Base-by-base conservation (phyloP, 1,140 invertebrate species). In the Trichoplusia ni region DNA sequence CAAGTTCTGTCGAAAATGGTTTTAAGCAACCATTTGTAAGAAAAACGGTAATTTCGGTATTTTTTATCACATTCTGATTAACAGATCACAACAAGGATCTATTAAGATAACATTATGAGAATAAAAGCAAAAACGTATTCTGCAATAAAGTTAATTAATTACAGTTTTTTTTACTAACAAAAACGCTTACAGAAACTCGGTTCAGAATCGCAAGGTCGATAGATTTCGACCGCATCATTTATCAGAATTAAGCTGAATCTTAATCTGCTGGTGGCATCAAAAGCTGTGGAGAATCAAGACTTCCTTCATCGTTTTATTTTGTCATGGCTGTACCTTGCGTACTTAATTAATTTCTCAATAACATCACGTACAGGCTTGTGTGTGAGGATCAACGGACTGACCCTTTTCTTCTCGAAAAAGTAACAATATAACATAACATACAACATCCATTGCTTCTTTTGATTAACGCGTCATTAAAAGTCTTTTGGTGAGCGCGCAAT, bases 291-390 rank as follows among this genome's bases (percentile, higher is more conserved):
- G 38, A 64, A 64, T 66, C 56, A 47, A 37, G 25, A 60, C 47
- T 60, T 66, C 46, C 56, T 60, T 42, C 11, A 44, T 37, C 54
- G 44, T 65, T 68, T 68, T 63, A 63, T 68, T 29, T 40, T 40
- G 49, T 64, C 61, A 61, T 31, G 54, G 51, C 8, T 38, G 49
- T 67, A 27, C 54, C 44, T 58, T 62, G 37, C 21, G 33, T 69
- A 69, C 35, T 74, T 83, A 81, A 81, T 81, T 83, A 81, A 78
- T 71, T 76, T 67, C 60, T 73, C 77, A 77, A 83, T 83, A 76
- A 70, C 73, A 75, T 79, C 80, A 82, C 80, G 80, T 73, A 73
- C 56, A 29, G 29, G 13, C 47, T 38, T 58, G 70, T 67, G 54
- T 73, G 64, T 77, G 71, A 56, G 51, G 64, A 51, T 46, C 68